Evolutionary conservation across 2,888 invertebrate genomes (phyloP), one percentile per base, ranked within the genome.

Genomic region (Leucoma salicis): DNA sequence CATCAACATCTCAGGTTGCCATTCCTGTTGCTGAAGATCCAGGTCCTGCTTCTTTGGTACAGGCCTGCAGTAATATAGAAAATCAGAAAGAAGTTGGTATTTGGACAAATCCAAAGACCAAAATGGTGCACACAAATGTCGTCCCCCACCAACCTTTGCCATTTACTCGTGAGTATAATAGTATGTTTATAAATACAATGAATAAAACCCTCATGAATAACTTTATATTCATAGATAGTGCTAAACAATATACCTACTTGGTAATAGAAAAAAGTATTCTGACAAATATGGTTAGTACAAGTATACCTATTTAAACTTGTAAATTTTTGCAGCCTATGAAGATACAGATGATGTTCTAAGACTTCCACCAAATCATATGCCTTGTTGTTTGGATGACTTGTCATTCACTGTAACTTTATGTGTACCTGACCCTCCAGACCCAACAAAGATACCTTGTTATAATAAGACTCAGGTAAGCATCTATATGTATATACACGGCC

Each of bases 401-500:
- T 74, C 87, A 54, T 91, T 91, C 74, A 82, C 82, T 59, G 90
- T 91, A 55, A 88, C 90, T 59, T 76, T 93, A 28, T 91, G 88
- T 66, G 88, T 92, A 70, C 92, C 92, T 69, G 94, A 94, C 59
- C 91, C 92, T 15, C 83, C 87, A 31, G 92, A 93, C 70, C 85
- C 91, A 33, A 90, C 86, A 1, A 91, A 92, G 74, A 89, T 90
- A 55, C 87, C 92, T 27, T 93, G 93, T 92, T 95, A 95, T 74
- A 92, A 93, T 66, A 94, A 94, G 71, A 74, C 91, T 53, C 88
- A 92, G 82, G 93, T 91, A 72, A 59, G 59, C n/a, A n/a, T n/a
- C n/a, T n/a, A n/a, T n/a, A n/a, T n/a, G n/a, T n/a, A n/a, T n/a
- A n/a, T n/a, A n/a, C n/a, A n/a, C n/a, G n/a, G n/a, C n/a, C n/a